Evolutionary conservation across 1,140 invertebrate genomes (phyloP), one percentile per base, ranked within the genome.

Genomic region (Cydia amplana): DNA sequence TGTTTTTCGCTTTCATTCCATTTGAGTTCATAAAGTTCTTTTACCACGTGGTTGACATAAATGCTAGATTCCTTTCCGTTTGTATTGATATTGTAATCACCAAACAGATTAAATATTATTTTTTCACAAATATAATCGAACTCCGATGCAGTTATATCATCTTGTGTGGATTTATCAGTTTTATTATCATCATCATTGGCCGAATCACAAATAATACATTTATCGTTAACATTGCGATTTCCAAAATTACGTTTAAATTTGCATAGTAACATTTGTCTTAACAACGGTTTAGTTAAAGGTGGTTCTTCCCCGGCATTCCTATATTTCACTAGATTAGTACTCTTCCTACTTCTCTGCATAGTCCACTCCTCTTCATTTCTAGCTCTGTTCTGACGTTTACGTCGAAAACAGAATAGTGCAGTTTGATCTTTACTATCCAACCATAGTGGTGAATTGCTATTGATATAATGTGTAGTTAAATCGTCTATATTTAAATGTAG

Each of bases 271-370:
- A 89, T 87, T 40, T 79, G 85, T 73, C 80, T 87, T 25, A 82
- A 87, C 0, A 86, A 72, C 2, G 86, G 86, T 20, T 75, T 83
- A 43, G 79, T 81, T 6, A 91, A 81, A 10, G 80, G 74, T 5
- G 89, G 88, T 76, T 92, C 90, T 0, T 74, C 73, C n/a, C 74
- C 36, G 7, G 81, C 73, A 78, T 90, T 91, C 79, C 75, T 87
- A 49, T 91, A 91, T 78, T 90, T 92, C 0, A 90, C 82, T 46
- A 92, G 70, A 80, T 92, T 91, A 2, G 90, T 92, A 0, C 78
- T 89, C 75, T 92, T 92, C 46, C 78, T 87, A 65, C 87, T 90
- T 74, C 76, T 85, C 32, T 82, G 86, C 79, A 91, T 85, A 12
- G 64, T 20, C 1, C 82, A 81, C 23, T 82, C 67, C 9, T 46